phyloP scores from a whole-genome alignment of 2,113 vertebrate genomes.

The Pleuronectes platessa region DNA sequence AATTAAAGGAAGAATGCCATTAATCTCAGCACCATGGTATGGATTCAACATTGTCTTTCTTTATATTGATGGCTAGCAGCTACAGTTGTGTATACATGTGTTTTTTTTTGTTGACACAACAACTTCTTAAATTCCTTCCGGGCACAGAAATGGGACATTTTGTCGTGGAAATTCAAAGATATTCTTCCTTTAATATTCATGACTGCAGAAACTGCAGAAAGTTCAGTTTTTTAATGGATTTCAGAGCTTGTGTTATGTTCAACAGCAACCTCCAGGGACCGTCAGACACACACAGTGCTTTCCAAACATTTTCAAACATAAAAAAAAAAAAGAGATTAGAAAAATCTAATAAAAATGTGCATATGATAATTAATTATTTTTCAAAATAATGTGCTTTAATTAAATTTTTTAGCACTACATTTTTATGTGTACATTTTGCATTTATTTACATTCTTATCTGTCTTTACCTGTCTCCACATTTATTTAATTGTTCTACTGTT shows the following conservation, averaged over 20 bases:
- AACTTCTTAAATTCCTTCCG: background rate
- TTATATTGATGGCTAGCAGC: slow-evolving; percentile 7
- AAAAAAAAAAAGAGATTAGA: too few species aligned
- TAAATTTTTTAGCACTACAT: background rate
- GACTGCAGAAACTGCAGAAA: slow-evolving; percentile 30
- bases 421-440: too few species aligned
- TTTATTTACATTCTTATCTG: too few species aligned
- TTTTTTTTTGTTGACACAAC: slow-evolving; percentile 20
- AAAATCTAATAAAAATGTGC: slow-evolving; percentile 3
- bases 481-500: too few species aligned
- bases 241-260: slow-evolving; percentile 26
- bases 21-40: slow-evolving; percentile 39
- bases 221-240: slow-evolving; percentile 8
- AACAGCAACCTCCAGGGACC: slow-evolving; percentile 24
- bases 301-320: slow-evolving; percentile 30
- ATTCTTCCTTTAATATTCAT: slow-evolving; percentile 59
- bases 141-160: slow-evolving; percentile 7
- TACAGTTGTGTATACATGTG: slow-evolving; percentile 2
- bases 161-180: slow-evolving; percentile 30
- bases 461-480: too few species aligned
- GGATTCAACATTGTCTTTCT: slow-evolving; percentile 33
- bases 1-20: slow-evolving; percentile 54
- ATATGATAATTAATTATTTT: slow-evolving; percentile 9
- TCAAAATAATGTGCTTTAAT: background rate
- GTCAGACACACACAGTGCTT: slow-evolving; percentile 10